phyloP scores from a whole-genome alignment of 2,113 vertebrate species.

The Crotalus helleri region DNA sequence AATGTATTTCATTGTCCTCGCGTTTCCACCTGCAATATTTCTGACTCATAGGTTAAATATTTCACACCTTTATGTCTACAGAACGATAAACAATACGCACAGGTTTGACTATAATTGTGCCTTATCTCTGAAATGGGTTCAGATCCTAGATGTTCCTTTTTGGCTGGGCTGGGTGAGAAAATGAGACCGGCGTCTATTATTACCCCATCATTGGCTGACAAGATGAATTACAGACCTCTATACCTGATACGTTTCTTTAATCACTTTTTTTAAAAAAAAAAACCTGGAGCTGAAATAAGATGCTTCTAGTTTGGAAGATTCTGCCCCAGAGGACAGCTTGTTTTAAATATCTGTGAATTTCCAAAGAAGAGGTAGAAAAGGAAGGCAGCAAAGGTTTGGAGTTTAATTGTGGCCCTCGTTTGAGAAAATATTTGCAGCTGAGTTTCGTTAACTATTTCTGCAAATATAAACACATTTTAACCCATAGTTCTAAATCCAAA shows the following conservation, averaged over 20 bases:
- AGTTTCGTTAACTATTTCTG: neutral
- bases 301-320: constrained; percentile 53
- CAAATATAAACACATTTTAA: neutral
- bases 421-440: neutral
- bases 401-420: neutral
- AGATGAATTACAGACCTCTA: constrained; percentile 70
- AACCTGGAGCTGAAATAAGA: constrained; percentile 52
- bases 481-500: neutral
- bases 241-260: constrained; percentile 63
- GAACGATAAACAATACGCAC: constrained; percentile 31
- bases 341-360: constrained; percentile 32
- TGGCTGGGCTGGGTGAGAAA: constrained; percentile 27
- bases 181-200: constrained; percentile 27
- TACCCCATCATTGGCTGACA: constrained; percentile 47
- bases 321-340: constrained; percentile 40
- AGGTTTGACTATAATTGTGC: constrained; percentile 36
- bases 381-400: neutral
- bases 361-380: neutral
- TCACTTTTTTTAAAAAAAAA: constrained; percentile 36
- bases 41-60: constrained; percentile 53
- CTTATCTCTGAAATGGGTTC: constrained; percentile 48
- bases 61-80: constrained; percentile 56
- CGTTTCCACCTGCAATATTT: constrained; percentile 38
- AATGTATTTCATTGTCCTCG: constrained; percentile 8
- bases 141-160: constrained; percentile 16